phyloP scores from a whole-genome alignment of 2,113 vertebrate species.

The Gallinago jamesoni region DNA sequence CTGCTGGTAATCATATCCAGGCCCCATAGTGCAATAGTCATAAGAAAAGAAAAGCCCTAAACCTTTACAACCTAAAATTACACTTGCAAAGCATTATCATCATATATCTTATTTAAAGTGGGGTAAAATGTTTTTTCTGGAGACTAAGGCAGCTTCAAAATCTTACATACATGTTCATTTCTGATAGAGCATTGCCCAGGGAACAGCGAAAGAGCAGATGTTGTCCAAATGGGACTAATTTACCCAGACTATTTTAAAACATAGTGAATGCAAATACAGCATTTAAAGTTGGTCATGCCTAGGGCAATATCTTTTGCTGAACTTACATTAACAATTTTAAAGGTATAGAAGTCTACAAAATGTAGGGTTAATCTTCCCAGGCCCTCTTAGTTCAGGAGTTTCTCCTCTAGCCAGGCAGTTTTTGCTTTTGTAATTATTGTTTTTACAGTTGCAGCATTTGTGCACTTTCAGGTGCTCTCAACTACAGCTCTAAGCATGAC shows the following conservation, averaged over 20 bases:
- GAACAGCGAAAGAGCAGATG: neutral
- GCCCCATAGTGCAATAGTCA: constrained; percentile 7
- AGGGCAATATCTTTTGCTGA: neutral
- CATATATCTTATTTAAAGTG: constrained; percentile 3
- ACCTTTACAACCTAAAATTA: neutral
- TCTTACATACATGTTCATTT: neutral
- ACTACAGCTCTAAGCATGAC: neutral
- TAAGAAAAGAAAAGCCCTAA: neutral
- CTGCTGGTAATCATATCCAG: constrained; percentile 2
- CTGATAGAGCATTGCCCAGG: neutral
- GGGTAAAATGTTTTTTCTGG: neutral
- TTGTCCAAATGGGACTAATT: constrained; percentile 32
- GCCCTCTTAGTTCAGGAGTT: neutral
- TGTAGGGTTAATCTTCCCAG: neutral
- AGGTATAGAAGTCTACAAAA: neutral
- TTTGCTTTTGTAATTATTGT: neutral
- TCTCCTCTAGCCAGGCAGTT: neutral
- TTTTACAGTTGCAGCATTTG: neutral
- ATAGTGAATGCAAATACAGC: neutral
- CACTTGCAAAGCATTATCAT: constrained; percentile 5
- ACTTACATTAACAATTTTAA: neutral
- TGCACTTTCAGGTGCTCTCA: neutral
- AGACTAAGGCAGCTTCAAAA: neutral
- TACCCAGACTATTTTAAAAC: neutral
- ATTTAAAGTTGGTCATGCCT: constrained; percentile 10